These are phyloP conservation scores for Uropetala carovei DNA, from an alignment of 2,888 invertebrate species.

Conservation along the genomic window DNA sequence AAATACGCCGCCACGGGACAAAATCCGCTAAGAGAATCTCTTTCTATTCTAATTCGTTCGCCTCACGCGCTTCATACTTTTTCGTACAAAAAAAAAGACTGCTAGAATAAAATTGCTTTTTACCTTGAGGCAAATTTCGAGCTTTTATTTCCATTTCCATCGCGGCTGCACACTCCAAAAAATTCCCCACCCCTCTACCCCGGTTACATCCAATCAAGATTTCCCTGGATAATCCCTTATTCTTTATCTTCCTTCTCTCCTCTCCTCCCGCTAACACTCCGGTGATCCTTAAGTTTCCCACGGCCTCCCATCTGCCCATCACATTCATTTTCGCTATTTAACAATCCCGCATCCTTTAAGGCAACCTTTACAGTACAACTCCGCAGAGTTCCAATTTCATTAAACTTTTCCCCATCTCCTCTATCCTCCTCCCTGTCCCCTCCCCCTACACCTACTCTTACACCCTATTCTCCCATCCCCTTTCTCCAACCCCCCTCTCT, in stretches of 20 bases:
- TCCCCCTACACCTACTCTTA: not conserved
- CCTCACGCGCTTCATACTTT: not conserved
- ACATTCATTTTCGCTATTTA: not conserved
- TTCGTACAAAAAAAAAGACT: not conserved
- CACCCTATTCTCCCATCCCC: not conserved
- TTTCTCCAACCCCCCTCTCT: not conserved
- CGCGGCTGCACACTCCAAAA: not conserved
- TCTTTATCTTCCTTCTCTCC: not conserved
- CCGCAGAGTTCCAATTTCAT: constrained; percentile 24
- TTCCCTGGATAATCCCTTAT: not conserved
- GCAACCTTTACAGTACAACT: not conserved
- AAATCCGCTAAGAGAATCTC: not conserved
- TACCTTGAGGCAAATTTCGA: not conserved
- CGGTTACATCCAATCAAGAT: not conserved
- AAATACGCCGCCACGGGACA: too few species aligned
- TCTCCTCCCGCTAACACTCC: not conserved
- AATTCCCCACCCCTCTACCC: not conserved
- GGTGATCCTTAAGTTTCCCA: not conserved
- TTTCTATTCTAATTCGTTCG: not conserved
- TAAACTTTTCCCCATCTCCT: not conserved
- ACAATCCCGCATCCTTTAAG: constrained; percentile 28
- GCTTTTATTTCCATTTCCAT: not conserved
- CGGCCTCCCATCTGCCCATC: not conserved
- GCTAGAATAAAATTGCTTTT: not conserved
- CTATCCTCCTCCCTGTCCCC: not conserved